phyloP scores from a whole-genome alignment of 2,797 vertebrate species.

The Notoglanidium macrostoma region DNA sequence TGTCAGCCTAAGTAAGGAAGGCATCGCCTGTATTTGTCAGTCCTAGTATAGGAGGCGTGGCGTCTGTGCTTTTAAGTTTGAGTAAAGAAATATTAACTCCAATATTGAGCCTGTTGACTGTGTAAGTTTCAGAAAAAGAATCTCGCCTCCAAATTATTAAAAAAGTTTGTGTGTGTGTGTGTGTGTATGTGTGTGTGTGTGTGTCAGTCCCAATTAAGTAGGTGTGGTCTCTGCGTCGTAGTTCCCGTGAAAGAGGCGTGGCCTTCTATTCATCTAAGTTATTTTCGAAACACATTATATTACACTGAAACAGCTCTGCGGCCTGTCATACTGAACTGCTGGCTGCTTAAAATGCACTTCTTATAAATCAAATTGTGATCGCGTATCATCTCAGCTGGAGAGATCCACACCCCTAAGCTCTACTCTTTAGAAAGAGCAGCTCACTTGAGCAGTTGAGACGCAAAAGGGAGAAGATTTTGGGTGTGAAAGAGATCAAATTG shows the following conservation, averaged over 20 bases:
- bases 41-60: not conserved
- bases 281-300: not conserved
- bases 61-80: not conserved
- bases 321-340: not conserved
- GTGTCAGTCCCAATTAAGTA: not conserved
- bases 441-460: not conserved
- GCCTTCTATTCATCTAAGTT: not conserved
- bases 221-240: no score
- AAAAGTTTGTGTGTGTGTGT: not conserved
- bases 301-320: not conserved
- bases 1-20: not conserved
- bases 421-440: not conserved
- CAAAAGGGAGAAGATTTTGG: not conserved
- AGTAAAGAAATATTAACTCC: not conserved
- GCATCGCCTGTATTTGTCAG: not conserved
- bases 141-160: not conserved
- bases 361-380: not conserved
- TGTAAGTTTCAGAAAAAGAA: not conserved
- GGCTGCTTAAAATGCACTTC: not conserved
- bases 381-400: constrained; percentile 10
- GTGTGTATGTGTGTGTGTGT: not conserved
- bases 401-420: constrained; percentile 1
- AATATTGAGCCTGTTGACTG: not conserved
- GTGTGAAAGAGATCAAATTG: not conserved
- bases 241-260: not conserved